These are phyloP conservation scores for Naso thynnoides DNA, from an alignment of 2,797 vertebrate genomes.

Conservation along the genomic window DNA sequence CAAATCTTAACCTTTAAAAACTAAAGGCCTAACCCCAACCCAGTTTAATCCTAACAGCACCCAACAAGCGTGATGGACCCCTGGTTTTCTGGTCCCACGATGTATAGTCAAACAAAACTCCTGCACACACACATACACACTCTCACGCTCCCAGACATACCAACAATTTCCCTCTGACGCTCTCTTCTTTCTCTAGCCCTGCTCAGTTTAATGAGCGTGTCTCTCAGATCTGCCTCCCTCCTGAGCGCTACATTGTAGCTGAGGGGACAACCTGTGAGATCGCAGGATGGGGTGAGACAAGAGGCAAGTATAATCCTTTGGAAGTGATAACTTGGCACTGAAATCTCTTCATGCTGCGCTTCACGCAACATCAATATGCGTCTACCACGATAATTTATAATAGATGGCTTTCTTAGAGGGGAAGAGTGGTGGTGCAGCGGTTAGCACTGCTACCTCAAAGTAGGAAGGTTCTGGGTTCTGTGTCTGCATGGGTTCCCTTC, in stretches of 20 bases:
- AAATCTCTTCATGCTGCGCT: background rate
- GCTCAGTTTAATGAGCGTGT: conserved; percentile 89
- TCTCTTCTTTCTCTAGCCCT: conserved; percentile 77
- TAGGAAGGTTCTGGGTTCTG: too few species aligned
- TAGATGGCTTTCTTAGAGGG: conserved; percentile 10
- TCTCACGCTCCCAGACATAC: background rate
- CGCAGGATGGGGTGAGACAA: conserved; percentile 94
- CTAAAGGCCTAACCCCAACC: too few species aligned
- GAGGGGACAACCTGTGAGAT: conserved; percentile 91
- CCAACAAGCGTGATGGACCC: too few species aligned
- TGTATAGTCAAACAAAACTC: too few species aligned
- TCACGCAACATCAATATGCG: conserved; percentile 15
- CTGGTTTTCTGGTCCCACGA: too few species aligned
- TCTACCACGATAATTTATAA: conserved; percentile 26
- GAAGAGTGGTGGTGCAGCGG: too few species aligned
- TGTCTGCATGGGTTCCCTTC: too few species aligned
- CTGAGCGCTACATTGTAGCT: conserved; percentile 91
- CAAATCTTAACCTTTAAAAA: too few species aligned
- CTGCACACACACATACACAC: background rate
- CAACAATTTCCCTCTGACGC: conserved; percentile 26
- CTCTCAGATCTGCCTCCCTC: conserved; percentile 95
- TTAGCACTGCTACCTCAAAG: too few species aligned
- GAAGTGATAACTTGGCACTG: conserved; percentile 3
- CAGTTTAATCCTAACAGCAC: too few species aligned
- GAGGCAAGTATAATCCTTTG: conserved; percentile 83